Percentiles rank a stretch among this genome's conserved stretches.
Evolutionary conservation across 37 sponge, comb jelly and placozoan species (phyloP).

Genomic region (Agelas oroides): DNA sequence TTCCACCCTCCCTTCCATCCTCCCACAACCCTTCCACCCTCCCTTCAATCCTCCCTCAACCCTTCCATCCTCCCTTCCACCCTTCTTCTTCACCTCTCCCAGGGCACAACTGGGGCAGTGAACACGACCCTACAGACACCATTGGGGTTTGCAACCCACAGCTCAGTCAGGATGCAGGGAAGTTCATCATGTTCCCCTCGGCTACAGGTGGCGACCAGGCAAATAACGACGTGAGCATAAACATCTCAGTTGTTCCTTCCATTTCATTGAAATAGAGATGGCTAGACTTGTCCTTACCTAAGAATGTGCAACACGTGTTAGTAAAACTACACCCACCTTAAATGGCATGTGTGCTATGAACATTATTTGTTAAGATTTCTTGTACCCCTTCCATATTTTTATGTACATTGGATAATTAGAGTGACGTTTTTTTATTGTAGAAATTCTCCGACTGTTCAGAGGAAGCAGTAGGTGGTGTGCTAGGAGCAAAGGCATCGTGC

Average conservation of each 20-base stretch:
- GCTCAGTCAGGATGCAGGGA: slow-evolving; percentile 15
- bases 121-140: slow-evolving; percentile 52
- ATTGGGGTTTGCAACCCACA: slow-evolving; percentile 13
- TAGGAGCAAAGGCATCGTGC: slow-evolving; percentile 9
- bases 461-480: not conserved
- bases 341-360: too few relatives aligned
- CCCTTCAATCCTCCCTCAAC: too few relatives aligned
- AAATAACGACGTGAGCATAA: slow-evolving; percentile 24
- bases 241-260: too few relatives aligned
- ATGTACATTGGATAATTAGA: too few relatives aligned
- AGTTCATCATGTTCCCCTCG: slow-evolving; percentile 69
- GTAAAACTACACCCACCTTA: too few relatives aligned
- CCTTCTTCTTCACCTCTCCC: not conserved
- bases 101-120: slow-evolving; percentile 78
- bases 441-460: slow-evolving; percentile 17
- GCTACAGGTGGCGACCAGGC: slow-evolving; percentile 37
- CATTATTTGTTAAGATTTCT: too few relatives aligned
- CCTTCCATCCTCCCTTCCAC: too few relatives aligned
- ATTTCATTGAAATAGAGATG: too few relatives aligned
- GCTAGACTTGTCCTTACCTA: too few relatives aligned
- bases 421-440: too few relatives aligned
- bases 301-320: too few relatives aligned
- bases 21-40: not conserved
- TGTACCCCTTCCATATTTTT: too few relatives aligned
- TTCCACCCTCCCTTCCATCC: not conserved